A percentile compares a stretch with the other conserved stretches of the same genome.
Evolutionary conservation across 2,113 vertebrate genomes (phyloP).

Genomic region (Esox niger): DNA sequence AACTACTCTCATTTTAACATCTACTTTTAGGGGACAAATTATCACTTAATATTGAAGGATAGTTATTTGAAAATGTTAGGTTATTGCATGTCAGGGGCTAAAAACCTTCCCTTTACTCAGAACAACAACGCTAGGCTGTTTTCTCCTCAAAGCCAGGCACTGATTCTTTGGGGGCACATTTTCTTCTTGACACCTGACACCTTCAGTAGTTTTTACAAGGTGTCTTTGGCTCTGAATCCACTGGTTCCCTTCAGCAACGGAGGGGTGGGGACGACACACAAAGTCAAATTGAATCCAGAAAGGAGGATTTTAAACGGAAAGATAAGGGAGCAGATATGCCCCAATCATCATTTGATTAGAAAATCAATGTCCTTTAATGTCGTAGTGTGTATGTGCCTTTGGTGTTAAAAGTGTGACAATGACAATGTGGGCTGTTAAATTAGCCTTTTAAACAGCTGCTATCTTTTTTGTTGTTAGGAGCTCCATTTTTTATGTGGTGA

Average conservation of each 20-base stretch:
- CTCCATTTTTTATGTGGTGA: constrained; percentile 63
- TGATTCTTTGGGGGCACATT: constrained; percentile 16
- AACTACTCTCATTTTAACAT: constrained; percentile 33
- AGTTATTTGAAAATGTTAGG: constrained; percentile 11
- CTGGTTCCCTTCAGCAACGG: constrained; percentile 48
- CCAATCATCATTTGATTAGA: constrained; percentile 78
- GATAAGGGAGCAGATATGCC: constrained; percentile 75
- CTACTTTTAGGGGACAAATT: constrained; percentile 20
- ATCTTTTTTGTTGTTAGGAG: constrained; percentile 66
- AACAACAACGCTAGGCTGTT: constrained; percentile 18
- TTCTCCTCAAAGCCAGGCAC: background rate
- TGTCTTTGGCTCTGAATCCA: constrained; percentile 68
- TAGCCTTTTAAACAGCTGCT: constrained; percentile 70
- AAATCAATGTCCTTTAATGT: constrained; percentile 80
- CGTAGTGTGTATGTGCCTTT: constrained; percentile 72
- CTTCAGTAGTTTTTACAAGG: constrained; percentile 62
- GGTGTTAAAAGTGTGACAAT: constrained; percentile 74
- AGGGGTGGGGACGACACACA: constrained; percentile 57
- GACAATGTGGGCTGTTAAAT: constrained; percentile 72
- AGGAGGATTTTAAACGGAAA: constrained; percentile 71
- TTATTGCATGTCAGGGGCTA: constrained; percentile 28
- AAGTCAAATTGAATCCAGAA: constrained; percentile 73
- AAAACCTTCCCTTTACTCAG: background rate
- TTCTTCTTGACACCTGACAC: constrained; percentile 51
- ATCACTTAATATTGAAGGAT: constrained; percentile 32